phyloP scores from a whole-genome alignment of 2,113 vertebrate genomes.

The Gymnobelideus leadbeateri region DNA sequence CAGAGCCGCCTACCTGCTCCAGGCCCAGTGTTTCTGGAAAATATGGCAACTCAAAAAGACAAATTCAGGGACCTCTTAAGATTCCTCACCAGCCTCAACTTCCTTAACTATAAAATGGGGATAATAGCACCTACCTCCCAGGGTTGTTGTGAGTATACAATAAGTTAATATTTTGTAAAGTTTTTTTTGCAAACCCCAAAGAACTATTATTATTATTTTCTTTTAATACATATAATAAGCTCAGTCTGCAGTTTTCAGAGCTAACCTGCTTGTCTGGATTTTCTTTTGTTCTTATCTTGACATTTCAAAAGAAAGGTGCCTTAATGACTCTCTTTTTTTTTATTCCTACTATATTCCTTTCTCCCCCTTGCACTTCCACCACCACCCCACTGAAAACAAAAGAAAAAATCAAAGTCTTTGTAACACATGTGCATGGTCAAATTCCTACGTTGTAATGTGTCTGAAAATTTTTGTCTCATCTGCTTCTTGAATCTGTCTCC shows the following conservation, averaged over 20 bases:
- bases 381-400: neutral
- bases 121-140: neutral
- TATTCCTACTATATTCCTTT: neutral
- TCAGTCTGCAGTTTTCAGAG: neutral
- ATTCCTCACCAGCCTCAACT: neutral
- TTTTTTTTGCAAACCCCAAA: neutral
- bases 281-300: neutral
- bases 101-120: neutral
- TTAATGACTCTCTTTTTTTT: neutral
- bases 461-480: neutral
- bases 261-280: neutral
- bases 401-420: neutral
- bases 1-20: too few species aligned
- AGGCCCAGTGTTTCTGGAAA: too few species aligned
- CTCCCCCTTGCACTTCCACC: neutral
- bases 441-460: neutral
- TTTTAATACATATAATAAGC: too few species aligned
- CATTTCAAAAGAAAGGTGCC: neutral
- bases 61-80: too few species aligned
- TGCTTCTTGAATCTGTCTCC: neutral
- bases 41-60: too few species aligned
- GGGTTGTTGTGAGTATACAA: neutral
- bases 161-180: neutral
- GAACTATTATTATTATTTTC: neutral
- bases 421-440: neutral